These are phyloP conservation scores for Heterotilapia buettikoferi DNA, from an alignment of 2,113 vertebrate species.

Conservation along the genomic window DNA sequence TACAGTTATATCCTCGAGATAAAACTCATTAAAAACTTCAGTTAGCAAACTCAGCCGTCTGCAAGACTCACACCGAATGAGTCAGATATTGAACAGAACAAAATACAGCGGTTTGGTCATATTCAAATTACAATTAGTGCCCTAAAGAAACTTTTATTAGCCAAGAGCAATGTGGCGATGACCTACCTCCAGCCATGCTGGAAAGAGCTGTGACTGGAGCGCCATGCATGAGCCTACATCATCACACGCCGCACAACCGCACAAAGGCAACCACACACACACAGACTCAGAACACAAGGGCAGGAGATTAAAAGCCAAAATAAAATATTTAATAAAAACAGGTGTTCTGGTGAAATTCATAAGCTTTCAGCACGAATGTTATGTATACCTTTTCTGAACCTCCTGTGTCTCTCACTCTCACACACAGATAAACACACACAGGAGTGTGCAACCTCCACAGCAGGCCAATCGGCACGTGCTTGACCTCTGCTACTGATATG, in stretches of 20 bases:
- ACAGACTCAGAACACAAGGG: neutral
- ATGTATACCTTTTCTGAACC: neutral
- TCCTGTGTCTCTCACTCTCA: neutral
- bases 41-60: neutral
- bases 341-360: neutral
- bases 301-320: neutral
- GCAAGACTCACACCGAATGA: neutral
- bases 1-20: neutral
- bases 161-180: neutral
- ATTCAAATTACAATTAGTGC: neutral
- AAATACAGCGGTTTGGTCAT: neutral
- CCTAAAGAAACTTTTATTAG: neutral
- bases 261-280: neutral
- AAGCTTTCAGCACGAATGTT: neutral
- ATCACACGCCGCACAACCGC: neutral
- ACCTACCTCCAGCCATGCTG: neutral
- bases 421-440: neutral
- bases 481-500: slow-evolving; percentile 32
- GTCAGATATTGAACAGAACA: neutral
- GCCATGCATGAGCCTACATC: accelerated
- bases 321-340: neutral
- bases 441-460: slow-evolving; percentile 11
- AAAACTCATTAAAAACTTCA: neutral
- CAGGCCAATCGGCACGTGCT: neutral
- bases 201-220: neutral